These are phyloP conservation scores for Limulus polyphemus DNA, from an alignment of 2,888 invertebrate genomes.

Conservation along the genomic window DNA sequence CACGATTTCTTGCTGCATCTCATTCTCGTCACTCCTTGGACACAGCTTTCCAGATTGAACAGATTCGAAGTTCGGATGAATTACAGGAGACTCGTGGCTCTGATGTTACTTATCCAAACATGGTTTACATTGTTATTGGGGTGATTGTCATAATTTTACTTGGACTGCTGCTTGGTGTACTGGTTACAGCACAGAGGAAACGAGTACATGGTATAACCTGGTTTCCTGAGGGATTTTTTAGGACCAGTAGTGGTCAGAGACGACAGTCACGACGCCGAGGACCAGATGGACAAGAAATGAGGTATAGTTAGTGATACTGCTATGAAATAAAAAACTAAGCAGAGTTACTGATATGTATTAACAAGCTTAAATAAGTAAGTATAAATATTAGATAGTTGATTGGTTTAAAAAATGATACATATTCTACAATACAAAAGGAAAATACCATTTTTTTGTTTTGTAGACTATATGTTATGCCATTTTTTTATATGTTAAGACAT, in stretches of 20 bases:
- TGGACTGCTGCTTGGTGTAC: conserved; percentile 57
- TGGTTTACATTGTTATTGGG: conserved; percentile 27
- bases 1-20: conserved; percentile 77
- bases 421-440: no score
- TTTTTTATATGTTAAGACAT: no score
- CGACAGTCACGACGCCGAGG: conserved; percentile 61
- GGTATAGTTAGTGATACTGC: conserved; percentile 39
- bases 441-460: no score
- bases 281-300: conserved; percentile 90
- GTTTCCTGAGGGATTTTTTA: conserved; percentile 91
- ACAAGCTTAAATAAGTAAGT: not conserved
- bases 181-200: conserved; percentile 72
- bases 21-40: conserved; percentile 59
- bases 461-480: no score
- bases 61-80: conserved; percentile 12
- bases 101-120: conserved; percentile 6
- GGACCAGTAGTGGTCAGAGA: conserved; percentile 46
- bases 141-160: conserved; percentile 39
- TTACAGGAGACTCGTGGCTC: conserved; percentile 9
- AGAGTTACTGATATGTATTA: not conserved
- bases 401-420: no score
- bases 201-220: conserved; percentile 76
- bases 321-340: no score
- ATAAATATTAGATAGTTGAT: not conserved
- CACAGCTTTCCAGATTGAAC: conserved; percentile 19